Base-by-base conservation (phyloP, 23 tunicate genomes). In the Oikopleura albicans region DNA sequence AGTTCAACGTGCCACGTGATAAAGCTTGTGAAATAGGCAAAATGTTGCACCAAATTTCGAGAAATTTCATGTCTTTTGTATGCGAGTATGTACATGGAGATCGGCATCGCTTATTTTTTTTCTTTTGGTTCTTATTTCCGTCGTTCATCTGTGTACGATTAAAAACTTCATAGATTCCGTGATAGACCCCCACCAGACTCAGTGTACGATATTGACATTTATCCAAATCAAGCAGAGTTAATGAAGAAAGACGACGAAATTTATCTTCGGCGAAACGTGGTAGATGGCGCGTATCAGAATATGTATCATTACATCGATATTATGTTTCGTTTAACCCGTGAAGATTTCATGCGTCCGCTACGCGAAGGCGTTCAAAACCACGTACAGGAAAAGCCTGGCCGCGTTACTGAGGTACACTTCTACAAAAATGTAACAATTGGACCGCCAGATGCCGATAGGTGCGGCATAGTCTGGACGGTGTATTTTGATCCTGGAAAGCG, bases 301-400 rank as follows among this genome's bases (percentile, higher is more conserved):
- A 31, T 71, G 34, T 34, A 71, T 12, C 34, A 71, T 2, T 71
- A 71, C 31, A 37, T 37, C 4, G 35, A 71, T n/a, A 31, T 12
- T 22, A 16, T 71, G 2, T 71, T 71, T 71, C 34, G 35, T 27
- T 2, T 71, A 16, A 71, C 79, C 37, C 79, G 79, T 22, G 79
- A 71, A 31, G 79, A 71, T 71, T n/a, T 71, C 79, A 71, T 71
- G 79, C 79, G 79, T 2, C 79, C 79, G 28, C 37, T 71, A 29
- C 79, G 79, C 33, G 35, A 71, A 2, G 79, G 79, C 31, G 35
- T 71, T 29, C 79, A 29, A 37, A 49, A 49, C 22, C 63, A 49
- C 22, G 63, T 49, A 12, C 12, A 12, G 22, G 63, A 49, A 22
- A 49, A 49, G 22, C 63, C 12, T 8, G 63, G 63, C 63, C 12